These are phyloP conservation scores for Chloropsis hardwickii DNA, from an alignment of 2,113 vertebrate species.

Conservation along the genomic window DNA sequence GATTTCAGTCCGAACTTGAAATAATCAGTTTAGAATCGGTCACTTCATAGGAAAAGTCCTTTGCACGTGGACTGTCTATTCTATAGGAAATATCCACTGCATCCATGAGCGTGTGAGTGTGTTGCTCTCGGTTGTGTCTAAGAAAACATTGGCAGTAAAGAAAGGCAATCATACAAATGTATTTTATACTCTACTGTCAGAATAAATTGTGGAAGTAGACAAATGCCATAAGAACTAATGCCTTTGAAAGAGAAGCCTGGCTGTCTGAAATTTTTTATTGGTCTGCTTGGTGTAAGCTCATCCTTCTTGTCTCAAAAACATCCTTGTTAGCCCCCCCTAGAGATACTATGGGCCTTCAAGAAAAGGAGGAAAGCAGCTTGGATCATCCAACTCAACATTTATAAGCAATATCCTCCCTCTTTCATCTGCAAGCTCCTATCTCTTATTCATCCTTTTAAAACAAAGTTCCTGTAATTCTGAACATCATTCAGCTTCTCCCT, in stretches of 20 bases:
- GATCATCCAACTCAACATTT: constrained; percentile 22
- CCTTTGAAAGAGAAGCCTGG: not conserved
- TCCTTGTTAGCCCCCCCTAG: not conserved
- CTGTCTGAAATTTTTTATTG: constrained; percentile 1
- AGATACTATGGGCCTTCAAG: not conserved
- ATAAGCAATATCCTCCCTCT: not conserved
- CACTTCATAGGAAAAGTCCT: not conserved
- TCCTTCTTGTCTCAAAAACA: not conserved
- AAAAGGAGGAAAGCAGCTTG: not conserved
- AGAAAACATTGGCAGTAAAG: not conserved
- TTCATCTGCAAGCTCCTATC: not conserved
- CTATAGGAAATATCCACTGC: not conserved
- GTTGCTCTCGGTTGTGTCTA: not conserved
- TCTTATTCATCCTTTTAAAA: constrained; percentile 22
- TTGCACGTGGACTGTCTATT: not conserved
- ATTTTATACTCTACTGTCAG: not conserved
- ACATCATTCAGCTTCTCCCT: not conserved
- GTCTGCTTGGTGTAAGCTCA: not conserved
- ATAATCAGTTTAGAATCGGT: not conserved
- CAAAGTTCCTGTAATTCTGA: constrained; percentile 18
- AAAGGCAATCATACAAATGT: not conserved
- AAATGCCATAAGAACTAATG: not conserved
- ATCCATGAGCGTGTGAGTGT: not conserved
- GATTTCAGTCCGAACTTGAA: not conserved
- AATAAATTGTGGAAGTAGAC: not conserved